phyloP scores from a whole-genome alignment of 2,797 vertebrate species.

The Gastrophryne carolinensis region DNA sequence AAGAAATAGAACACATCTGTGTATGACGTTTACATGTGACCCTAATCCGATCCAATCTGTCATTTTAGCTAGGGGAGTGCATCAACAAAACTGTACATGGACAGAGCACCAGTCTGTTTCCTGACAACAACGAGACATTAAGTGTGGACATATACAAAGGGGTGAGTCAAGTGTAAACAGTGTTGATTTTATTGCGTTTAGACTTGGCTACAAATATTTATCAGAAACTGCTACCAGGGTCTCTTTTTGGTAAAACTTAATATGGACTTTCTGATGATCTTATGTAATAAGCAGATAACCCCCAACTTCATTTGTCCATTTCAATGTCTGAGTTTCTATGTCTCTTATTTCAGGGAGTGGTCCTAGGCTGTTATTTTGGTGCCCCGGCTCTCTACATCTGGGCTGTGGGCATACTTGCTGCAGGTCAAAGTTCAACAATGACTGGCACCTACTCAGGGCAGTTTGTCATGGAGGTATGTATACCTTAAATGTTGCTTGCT shows the following conservation, averaged over 20 bases:
- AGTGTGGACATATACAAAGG: conserved; percentile 95
- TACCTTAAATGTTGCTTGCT: rapidly evolving
- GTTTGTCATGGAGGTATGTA: conserved; percentile 94
- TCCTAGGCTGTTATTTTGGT: conserved; percentile 91
- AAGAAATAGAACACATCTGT: too few relatives aligned
- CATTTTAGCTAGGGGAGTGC: conserved; percentile 72
- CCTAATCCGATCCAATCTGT: too few relatives aligned
- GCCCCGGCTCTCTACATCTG: conserved; percentile 92
- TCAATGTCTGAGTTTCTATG: not conserved
- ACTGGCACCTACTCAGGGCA: conserved; percentile 96
- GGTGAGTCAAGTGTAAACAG: conserved; percentile 63
- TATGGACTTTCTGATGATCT: too few relatives aligned
- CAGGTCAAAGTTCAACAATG: conserved; percentile 98
- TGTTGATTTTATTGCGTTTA: not conserved
- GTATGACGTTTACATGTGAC: too few relatives aligned
- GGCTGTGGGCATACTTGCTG: conserved; percentile 94
- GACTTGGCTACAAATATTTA: not conserved
- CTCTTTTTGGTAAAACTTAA: not conserved
- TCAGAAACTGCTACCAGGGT: not conserved
- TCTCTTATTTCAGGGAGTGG: conserved; percentile 67
- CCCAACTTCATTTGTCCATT: too few relatives aligned
- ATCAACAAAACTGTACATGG: conserved; percentile 69
- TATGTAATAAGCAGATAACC: too few relatives aligned
- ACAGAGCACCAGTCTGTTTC: conserved; percentile 73
- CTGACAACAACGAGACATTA: conserved; percentile 75